Evolutionary conservation across 1,140 invertebrate genomes (phyloP), one percentile per base, ranked within the genome.

Genomic region (Megalonaias nervosa): DNA sequence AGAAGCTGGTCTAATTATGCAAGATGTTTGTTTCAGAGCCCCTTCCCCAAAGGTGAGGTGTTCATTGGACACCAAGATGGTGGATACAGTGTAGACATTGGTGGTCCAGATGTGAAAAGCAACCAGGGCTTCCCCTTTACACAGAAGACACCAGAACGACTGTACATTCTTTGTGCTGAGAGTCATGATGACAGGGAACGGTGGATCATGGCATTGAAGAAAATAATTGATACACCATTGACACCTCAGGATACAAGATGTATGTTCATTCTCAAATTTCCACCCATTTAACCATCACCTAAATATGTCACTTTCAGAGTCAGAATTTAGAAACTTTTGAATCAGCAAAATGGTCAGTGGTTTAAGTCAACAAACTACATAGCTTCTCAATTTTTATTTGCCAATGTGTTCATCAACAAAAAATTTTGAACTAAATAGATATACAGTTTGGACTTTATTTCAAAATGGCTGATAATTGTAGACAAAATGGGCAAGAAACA

Each of bases 11-110:
- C 38, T 48, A 48, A 48, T 48, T 48, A 48, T 48, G 38, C 38
- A 48, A 48, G 38, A 31, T 19, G 56, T 19, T 61, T 79, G 38
- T 85, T 89, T 13, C 84, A 94, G 92, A 95, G 96, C 88, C 94
- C 96, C 1, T 95, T 95, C 91, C 95, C 96, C 0, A 97, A 97
- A 92, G 96, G 96, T 74, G 96, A 97, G 92, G 95, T 97, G 77
- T 97, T 97, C 89, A 91, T 98, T 79, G 95, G 96, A 15, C 93
- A 96, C 83, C 92, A 92, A 87, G 93, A 93, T 71, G 94, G 95
- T 81, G 95, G 95, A 4, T 97, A 95, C 87, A 93, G 92, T 67
- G 92, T 96, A 0, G 91, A 31, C 91, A 94, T 77, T 75, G 92
- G 90, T 92, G 93, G 83, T 38, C 93, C 94, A 19, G 95, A 95